phyloP scores from a whole-genome alignment of 2,888 invertebrate species.

The Amaurobius ferox region DNA sequence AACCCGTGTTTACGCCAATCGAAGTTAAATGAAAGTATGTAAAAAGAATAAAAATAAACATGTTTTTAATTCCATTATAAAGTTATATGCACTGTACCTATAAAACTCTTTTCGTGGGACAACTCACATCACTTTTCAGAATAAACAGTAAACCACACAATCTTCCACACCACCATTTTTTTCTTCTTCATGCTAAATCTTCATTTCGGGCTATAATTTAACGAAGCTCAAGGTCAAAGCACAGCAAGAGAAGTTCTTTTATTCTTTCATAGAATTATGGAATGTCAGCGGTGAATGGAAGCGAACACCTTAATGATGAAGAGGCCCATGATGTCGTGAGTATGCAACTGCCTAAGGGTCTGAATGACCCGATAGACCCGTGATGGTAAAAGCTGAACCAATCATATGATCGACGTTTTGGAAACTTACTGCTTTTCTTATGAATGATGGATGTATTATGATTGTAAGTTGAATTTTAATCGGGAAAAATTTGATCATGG shows the following conservation, averaged over 20 bases:
- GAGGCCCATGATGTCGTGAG: constrained; percentile 15
- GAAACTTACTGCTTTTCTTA: too few species aligned
- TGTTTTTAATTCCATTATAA: too few species aligned
- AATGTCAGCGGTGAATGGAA: constrained; percentile 48
- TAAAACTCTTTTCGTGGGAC: too few species aligned
- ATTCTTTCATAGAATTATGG: neutral
- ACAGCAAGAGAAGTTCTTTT: neutral
- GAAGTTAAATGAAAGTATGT: too few species aligned
- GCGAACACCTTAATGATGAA: constrained; percentile 39
- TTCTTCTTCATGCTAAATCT: neutral
- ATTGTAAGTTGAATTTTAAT: too few species aligned
- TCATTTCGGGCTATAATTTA: constrained; percentile 35
- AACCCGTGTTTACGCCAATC: too few species aligned
- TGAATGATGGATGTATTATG: too few species aligned
- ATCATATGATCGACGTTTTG: too few species aligned
- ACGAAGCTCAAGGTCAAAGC: constrained; percentile 34
- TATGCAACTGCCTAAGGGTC: constrained; percentile 27
- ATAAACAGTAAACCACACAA: constrained; percentile 39
- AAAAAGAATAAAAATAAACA: too few species aligned
- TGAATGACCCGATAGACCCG: neutral
- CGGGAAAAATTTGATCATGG: too few species aligned
- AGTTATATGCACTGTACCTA: too few species aligned
- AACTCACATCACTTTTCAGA: neutral
- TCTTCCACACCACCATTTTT: neutral
- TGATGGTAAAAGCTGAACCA: neutral